These are phyloP conservation scores for Sabellastarte sp. DNA, from an alignment of 2,888 invertebrate genomes.

Conservation along the genomic window DNA sequence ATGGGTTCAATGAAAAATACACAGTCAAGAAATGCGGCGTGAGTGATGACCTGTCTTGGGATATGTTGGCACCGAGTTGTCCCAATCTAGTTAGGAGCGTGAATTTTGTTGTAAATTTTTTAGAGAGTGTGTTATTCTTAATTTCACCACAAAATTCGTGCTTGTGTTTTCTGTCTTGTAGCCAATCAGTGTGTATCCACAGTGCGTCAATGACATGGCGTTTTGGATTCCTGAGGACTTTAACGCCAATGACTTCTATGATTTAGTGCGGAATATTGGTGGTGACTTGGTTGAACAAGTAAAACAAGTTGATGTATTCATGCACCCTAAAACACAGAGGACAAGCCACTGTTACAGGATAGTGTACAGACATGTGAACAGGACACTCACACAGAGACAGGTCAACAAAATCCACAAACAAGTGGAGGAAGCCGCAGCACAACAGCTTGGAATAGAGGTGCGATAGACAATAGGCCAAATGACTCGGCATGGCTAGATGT, in stretches of 20 bases:
- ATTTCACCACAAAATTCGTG: too few relatives aligned
- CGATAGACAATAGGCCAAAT: too few relatives aligned
- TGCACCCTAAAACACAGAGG: constrained; percentile 78
- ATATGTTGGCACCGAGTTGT: too few relatives aligned
- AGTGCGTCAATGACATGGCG: constrained; percentile 87
- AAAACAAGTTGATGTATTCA: constrained; percentile 78
- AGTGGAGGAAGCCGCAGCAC: constrained; percentile 67
- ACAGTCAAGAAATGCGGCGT: too few relatives aligned
- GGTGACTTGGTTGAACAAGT: constrained; percentile 95
- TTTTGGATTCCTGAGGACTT: constrained; percentile 83
- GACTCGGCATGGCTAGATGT: too few relatives aligned
- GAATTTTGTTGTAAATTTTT: too few relatives aligned
- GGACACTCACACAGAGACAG: constrained; percentile 81
- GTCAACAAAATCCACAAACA: constrained; percentile 79
- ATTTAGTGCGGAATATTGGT: constrained; percentile 82
- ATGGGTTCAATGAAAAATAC: too few relatives aligned
- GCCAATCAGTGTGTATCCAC: constrained; percentile 81
- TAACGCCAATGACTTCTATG: constrained; percentile 67
- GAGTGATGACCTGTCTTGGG: too few relatives aligned
- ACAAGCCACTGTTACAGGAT: constrained; percentile 89
- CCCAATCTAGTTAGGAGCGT: too few relatives aligned
- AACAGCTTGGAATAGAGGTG: constrained; percentile 62
- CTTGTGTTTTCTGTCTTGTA: constrained; percentile 51
- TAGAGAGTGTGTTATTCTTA: too few relatives aligned
- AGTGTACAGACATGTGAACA: constrained; percentile 87